Conservation (phyloP, 1,140 invertebrate genomes). For the Orius laevigatus region DNA sequence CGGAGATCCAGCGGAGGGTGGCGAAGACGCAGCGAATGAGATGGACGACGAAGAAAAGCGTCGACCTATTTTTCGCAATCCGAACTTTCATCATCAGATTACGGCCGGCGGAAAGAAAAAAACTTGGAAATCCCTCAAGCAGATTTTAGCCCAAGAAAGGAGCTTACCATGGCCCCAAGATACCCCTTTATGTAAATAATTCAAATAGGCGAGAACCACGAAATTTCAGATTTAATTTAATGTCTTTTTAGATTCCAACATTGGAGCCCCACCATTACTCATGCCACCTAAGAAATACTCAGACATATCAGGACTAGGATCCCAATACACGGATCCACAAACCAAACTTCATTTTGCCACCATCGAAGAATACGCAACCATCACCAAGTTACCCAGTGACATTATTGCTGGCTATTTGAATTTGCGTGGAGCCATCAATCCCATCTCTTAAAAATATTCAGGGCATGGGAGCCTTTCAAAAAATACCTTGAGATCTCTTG, state of each 20-base stretch:
- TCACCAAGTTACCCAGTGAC: slow-evolving; percentile 77
- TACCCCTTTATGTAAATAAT: slow-evolving; percentile 44
- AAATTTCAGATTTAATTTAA: slow-evolving; percentile 8
- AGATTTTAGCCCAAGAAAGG: slow-evolving; percentile 56
- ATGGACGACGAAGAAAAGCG: too few relatives aligned
- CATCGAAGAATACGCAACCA: slow-evolving; percentile 66
- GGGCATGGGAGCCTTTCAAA: neutral
- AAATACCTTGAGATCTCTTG: too few relatives aligned
- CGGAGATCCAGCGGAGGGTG: too few relatives aligned
- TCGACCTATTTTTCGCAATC: too few relatives aligned
- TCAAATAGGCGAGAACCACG: neutral
- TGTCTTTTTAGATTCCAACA: slow-evolving; percentile 47
- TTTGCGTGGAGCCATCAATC: slow-evolving; percentile 66
- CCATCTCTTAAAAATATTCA: slow-evolving; percentile 42
- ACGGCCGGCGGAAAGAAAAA: slow-evolving; percentile 40
- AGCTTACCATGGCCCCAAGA: slow-evolving; percentile 48
- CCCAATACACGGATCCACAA: slow-evolving; percentile 78
- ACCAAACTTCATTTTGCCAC: slow-evolving; percentile 72
- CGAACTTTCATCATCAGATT: slow-evolving; percentile 29
- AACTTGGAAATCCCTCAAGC: slow-evolving; percentile 59
- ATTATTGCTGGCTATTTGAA: slow-evolving; percentile 76
- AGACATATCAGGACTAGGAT: slow-evolving; percentile 79
- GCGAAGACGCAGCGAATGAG: too few relatives aligned
- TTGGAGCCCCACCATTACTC: slow-evolving; percentile 81
- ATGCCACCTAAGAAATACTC: slow-evolving; percentile 86